phyloP scores from a whole-genome alignment of 2,113 vertebrate genomes.

The Psophia crepitans region DNA sequence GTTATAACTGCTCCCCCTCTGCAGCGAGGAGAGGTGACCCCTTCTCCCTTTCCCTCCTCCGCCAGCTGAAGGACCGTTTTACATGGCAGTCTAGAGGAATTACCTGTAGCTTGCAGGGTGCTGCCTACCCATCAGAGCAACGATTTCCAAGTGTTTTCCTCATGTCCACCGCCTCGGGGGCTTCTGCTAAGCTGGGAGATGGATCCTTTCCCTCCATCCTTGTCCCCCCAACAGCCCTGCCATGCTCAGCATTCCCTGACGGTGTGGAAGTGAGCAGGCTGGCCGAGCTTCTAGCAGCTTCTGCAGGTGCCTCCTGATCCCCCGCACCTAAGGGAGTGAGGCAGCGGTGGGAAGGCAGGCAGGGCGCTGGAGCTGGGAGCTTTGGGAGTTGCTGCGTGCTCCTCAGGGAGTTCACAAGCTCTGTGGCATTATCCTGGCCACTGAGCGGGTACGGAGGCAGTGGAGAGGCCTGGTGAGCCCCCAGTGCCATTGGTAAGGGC shows the following conservation, averaged over 20 bases:
- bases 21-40: fast-evolving
- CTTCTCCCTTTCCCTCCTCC: neutral
- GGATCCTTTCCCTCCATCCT: too few species aligned
- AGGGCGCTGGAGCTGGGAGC: fast-evolving
- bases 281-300: neutral
- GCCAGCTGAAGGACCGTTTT: neutral
- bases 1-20: fast-evolving
- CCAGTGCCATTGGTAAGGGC: fast-evolving
- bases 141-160: neutral
- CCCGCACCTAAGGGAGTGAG: neutral
- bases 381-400: neutral
- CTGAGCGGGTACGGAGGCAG: fast-evolving
- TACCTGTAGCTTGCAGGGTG: fast-evolving
- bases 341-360: fast-evolving
- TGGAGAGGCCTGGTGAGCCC: too few species aligned
- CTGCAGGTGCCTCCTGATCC: fast-evolving
- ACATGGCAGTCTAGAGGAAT: fast-evolving
- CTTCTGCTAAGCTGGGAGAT: neutral
- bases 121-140: neutral
- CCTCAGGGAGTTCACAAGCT: neutral
- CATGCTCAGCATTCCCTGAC: fast-evolving
- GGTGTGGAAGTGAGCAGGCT: neutral
- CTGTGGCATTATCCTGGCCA: fast-evolving
- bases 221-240: fast-evolving
- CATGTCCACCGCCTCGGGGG: fast-evolving